phyloP scores from a whole-genome alignment of 2,888 invertebrate genomes.

The Parascotia fuliginaria region DNA sequence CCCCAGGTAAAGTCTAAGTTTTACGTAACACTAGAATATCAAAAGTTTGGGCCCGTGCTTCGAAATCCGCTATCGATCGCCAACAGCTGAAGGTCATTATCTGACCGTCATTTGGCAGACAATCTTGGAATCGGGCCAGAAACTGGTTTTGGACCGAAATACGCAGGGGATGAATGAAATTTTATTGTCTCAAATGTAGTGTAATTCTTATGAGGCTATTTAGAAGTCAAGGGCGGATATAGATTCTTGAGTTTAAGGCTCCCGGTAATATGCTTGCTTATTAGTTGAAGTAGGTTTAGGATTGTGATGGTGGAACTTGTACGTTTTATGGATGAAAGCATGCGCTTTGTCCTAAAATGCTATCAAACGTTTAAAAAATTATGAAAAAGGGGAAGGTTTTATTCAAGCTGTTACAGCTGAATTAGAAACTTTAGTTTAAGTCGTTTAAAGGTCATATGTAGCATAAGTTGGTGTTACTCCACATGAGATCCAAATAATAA shows the following conservation, averaged over 20 bases:
- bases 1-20: not conserved
- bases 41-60: slow-evolving; percentile 20
- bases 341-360: too few species aligned
- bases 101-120: slow-evolving; percentile 52
- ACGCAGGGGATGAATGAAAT: slow-evolving; percentile 32
- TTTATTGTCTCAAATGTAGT: slow-evolving; percentile 34
- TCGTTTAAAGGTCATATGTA: too few species aligned
- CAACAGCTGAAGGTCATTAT: slow-evolving; percentile 50
- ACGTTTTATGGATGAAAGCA: not conserved
- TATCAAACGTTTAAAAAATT: too few species aligned
- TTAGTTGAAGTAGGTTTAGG: slow-evolving; percentile 10
- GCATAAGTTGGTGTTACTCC: too few species aligned
- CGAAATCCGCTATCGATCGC: slow-evolving; percentile 48
- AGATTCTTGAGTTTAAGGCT: slow-evolving; percentile 20
- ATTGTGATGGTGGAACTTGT: slow-evolving; percentile 11
- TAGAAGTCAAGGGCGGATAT: slow-evolving; percentile 27
- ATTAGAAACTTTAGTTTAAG: too few species aligned
- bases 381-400: too few species aligned
- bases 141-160: slow-evolving; percentile 28
- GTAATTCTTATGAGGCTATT: slow-evolving; percentile 34
- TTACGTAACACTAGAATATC: slow-evolving; percentile 11
- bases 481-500: too few species aligned
- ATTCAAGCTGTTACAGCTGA: too few species aligned
- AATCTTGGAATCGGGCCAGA: slow-evolving; percentile 49
- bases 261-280: slow-evolving; percentile 23